phyloP scores from a whole-genome alignment of 2,797 vertebrate species.

The Salmo trutta region DNA sequence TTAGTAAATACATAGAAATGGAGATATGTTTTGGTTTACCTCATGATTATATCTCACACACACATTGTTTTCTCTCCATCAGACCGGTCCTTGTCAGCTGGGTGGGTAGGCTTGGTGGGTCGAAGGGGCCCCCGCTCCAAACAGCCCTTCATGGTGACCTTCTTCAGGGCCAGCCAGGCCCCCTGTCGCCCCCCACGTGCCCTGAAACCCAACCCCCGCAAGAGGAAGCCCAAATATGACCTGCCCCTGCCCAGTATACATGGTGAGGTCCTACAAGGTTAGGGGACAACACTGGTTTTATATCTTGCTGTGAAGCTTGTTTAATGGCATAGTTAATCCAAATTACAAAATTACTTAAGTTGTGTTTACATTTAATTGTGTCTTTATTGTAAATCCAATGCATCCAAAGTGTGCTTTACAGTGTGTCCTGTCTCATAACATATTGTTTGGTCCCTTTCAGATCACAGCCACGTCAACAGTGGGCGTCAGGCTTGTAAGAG shows the following conservation, averaged over 20 bases:
- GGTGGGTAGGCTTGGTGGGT: slow-evolving; percentile 87
- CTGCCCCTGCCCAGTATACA: slow-evolving; percentile 84
- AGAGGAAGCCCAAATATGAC: slow-evolving; percentile 80
- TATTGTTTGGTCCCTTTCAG: slow-evolving; percentile 57
- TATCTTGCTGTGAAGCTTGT: background rate
- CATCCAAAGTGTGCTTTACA: too few species aligned
- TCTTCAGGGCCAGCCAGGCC: slow-evolving; percentile 86
- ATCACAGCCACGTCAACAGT: slow-evolving; percentile 70
- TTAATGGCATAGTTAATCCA: background rate
- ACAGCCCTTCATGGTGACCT: slow-evolving; percentile 97
- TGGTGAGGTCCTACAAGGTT: slow-evolving; percentile 86
- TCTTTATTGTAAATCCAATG: background rate
- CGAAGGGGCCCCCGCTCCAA: slow-evolving; percentile 85
- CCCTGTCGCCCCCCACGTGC: slow-evolving; percentile 80
- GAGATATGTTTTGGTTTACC: background rate
- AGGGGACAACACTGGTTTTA: slow-evolving; percentile 39
- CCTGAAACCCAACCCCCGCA: slow-evolving; percentile 69
- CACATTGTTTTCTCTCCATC: slow-evolving; percentile 23
- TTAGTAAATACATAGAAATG: too few species aligned
- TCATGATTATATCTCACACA: too few species aligned
- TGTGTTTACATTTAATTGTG: background rate
- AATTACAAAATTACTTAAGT: background rate
- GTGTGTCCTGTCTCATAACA: background rate
- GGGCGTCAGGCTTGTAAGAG: slow-evolving; percentile 84
- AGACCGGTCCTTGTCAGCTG: slow-evolving; percentile 89